A percentile compares a stretch with the other conserved stretches of the same genome.
These are phyloP conservation scores for Sebastes nivosus DNA, from an alignment of 2,797 vertebrate species.

Conservation along the genomic window DNA sequence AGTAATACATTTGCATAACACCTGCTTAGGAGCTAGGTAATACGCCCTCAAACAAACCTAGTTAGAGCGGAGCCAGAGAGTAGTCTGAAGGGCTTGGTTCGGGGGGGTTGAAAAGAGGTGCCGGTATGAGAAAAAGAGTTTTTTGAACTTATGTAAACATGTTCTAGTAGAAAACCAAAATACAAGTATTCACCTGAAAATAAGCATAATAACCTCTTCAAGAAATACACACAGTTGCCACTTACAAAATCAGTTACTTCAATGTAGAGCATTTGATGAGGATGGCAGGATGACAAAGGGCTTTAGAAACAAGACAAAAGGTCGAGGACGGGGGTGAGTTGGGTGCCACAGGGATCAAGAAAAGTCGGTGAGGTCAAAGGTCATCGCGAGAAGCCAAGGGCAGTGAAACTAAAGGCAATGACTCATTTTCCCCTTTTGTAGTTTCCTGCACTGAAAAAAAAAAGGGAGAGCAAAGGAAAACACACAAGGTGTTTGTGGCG, in stretches of 20 bases:
- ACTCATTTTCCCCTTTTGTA: background rate
- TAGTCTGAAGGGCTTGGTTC: no score
- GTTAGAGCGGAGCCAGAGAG: no score
- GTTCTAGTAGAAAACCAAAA: no score
- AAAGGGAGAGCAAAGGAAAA: background rate
- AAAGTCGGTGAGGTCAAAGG: background rate
- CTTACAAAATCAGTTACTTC: background rate
- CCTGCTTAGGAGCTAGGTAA: no score
- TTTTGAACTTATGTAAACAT: no score
- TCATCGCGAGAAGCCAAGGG: background rate
- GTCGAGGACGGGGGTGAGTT: background rate
- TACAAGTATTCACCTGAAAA: accelerated
- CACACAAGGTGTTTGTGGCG: background rate
- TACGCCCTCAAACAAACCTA: no score
- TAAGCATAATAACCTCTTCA: background rate
- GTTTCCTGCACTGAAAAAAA: background rate
- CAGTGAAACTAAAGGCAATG: background rate
- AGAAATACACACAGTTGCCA: background rate
- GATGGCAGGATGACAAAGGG: background rate
- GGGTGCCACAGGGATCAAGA: background rate
- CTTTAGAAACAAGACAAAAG: background rate
- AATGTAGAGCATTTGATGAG: background rate
- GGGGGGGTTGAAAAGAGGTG: no score
- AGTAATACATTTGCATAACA: no score
- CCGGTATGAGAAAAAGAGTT: no score